Evolutionary conservation across 2,797 vertebrate genomes (phyloP).

Genomic region (Perodicticus potto): DNA sequence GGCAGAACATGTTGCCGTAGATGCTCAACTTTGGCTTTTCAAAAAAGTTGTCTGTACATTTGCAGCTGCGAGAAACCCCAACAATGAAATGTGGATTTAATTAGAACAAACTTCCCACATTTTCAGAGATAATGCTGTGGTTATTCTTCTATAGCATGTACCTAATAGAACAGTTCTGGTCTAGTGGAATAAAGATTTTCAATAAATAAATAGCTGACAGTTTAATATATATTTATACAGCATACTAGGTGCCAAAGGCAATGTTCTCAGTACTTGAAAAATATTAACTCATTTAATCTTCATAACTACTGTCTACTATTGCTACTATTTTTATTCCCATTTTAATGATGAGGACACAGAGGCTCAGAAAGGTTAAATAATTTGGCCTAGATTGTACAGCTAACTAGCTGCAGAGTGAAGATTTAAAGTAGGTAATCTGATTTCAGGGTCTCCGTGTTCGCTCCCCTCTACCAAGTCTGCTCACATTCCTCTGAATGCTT

Average conservation of each 20-base stretch:
- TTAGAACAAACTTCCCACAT: slow-evolving; percentile 73
- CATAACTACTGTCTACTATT: slow-evolving; percentile 28
- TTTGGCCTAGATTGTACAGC: neutral
- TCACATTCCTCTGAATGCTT: neutral
- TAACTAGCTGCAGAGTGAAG: neutral
- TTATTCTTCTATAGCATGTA: slow-evolving; percentile 70
- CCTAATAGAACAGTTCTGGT: slow-evolving; percentile 81
- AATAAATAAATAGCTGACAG: slow-evolving; percentile 77
- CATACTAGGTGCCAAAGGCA: neutral
- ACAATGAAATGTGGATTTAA: slow-evolving; percentile 75
- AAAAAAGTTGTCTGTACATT: slow-evolving; percentile 72
- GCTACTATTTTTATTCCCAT: slow-evolving; percentile 42
- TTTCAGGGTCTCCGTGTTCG: neutral
- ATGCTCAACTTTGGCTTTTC: slow-evolving; percentile 73
- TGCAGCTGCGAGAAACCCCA: slow-evolving; percentile 41
- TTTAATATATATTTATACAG: slow-evolving; percentile 72
- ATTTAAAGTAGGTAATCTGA: neutral
- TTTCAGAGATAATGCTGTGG: slow-evolving; percentile 72
- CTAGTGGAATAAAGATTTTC: slow-evolving; percentile 80
- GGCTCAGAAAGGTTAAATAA: neutral
- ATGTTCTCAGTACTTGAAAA: slow-evolving; percentile 24
- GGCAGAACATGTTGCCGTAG: slow-evolving; percentile 77
- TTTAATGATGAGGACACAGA: slow-evolving; percentile 48
- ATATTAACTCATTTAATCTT: slow-evolving; percentile 62
- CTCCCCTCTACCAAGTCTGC: neutral